Evolutionary conservation across 2,888 invertebrate genomes (phyloP), one percentile per base, ranked within the genome.

Genomic region (Drymonia ruficornis): DNA sequence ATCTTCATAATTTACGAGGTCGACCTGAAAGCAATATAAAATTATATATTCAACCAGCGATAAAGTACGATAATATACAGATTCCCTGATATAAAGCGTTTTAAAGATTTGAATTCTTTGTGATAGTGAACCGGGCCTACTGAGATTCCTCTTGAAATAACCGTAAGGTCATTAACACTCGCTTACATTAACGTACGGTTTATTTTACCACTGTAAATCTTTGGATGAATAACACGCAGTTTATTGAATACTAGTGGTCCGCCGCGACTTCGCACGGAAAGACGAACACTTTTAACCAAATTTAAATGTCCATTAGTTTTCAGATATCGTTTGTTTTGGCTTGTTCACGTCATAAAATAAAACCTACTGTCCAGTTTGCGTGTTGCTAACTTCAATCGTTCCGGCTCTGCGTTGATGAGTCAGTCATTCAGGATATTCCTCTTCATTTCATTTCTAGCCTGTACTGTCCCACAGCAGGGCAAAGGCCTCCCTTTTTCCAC

Each of bases 91-190:
- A 13, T 43, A 43, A 16, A 18, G 42, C 16, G 6, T 12, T 19
- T 4, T 43, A 43, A 43, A 19, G 19, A 53, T 46, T 47, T 28
- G 49, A 61, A 38, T 49, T 49, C 44, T 53, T 46, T 50, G 53
- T 59, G 50, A 67, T 61, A 58, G 55, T 55, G 52, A 47, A 44
- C 34, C 36, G 49, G 49, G 48, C 19, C 19, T 19, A 47, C 45
- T 49, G 44, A 62, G 61, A 75, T 71, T 73, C 64, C 48, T 60
- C 77, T 72, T 53, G 53, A 77, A 79, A 80, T 80, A 80, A 70
- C 71, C 55, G 19, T 65, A 72, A 80, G 79, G 72, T 80, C 80
- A 80, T 63, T 80, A 72, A 75, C 77, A 80, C 64, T 43, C 49
- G 61, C 18, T 52, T 64, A 62, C 55, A 48, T 63, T 63, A 65